Evolutionary conservation across 2,113 vertebrate genomes (phyloP).

Genomic region (Lepus timidus): DNA sequence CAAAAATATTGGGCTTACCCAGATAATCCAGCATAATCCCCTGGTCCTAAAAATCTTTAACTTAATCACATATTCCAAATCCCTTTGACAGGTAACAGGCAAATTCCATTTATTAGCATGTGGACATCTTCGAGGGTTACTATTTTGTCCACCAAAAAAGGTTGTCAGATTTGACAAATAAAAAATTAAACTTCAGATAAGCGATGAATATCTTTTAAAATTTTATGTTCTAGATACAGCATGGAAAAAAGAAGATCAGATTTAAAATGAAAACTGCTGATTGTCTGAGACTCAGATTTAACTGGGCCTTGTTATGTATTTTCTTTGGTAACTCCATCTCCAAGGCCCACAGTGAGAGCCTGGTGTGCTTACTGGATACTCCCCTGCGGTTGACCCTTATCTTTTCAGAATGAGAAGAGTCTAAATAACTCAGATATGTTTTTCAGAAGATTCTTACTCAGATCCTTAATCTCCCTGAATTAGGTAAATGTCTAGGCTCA

Average conservation of each 20-base stretch:
- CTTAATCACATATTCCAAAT: background rate
- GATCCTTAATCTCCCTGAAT: background rate
- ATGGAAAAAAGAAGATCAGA: background rate
- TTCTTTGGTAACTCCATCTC: background rate
- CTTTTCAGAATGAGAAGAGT: background rate
- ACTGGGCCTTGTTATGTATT: background rate
- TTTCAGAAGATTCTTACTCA: background rate
- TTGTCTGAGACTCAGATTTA: background rate
- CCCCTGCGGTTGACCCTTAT: background rate
- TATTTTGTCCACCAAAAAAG: background rate
- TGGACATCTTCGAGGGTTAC: background rate
- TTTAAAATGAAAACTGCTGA: background rate
- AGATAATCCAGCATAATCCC: background rate
- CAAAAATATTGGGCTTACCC: background rate
- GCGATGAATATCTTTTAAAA: background rate
- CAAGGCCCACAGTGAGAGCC: background rate
- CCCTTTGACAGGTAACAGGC: background rate
- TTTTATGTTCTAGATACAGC: background rate
- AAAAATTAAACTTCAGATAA: constrained; percentile 8
- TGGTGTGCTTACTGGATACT: background rate
- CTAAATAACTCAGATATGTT: background rate
- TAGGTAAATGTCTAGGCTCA: background rate
- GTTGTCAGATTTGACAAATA: background rate
- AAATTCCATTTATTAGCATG: background rate
- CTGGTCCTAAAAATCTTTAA: background rate